phyloP scores from a whole-genome alignment of 2,113 vertebrate species.

The Bothrops jararaca region DNA sequence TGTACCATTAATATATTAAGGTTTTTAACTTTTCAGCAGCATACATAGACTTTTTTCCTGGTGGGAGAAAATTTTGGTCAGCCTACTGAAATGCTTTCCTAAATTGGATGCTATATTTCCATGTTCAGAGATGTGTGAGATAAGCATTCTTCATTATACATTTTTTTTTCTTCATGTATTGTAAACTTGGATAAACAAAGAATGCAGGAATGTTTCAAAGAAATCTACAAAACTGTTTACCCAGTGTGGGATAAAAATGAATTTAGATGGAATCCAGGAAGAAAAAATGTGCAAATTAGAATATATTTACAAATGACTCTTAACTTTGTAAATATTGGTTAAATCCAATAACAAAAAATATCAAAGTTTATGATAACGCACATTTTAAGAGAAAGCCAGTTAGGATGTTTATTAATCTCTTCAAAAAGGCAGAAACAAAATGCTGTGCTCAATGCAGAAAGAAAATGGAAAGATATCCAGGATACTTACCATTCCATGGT shows the following conservation, averaged over 20 bases:
- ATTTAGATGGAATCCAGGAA: too few relatives aligned
- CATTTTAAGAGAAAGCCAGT: background rate
- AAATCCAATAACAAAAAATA: background rate
- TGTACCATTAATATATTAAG: background rate
- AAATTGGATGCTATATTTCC: background rate
- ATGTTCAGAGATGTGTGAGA: too few relatives aligned
- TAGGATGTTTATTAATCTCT: background rate
- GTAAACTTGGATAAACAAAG: background rate
- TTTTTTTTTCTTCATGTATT: background rate
- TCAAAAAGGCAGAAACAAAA: background rate
- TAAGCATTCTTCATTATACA: background rate
- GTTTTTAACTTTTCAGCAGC: background rate
- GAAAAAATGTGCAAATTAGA: too few relatives aligned
- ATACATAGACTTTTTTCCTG: background rate
- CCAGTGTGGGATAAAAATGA: too few relatives aligned
- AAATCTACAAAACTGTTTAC: too few relatives aligned
- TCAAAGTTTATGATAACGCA: too few relatives aligned
- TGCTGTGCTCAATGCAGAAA: background rate
- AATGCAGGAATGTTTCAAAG: background rate
- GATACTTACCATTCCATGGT: slow-evolving; percentile 69
- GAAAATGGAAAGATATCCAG: background rate
- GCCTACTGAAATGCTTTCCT: background rate
- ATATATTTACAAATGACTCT: too few relatives aligned
- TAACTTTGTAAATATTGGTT: background rate
- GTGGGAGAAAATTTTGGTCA: background rate